A percentile compares a stretch with the other conserved stretches of the same genome.
phyloP scores from a whole-genome alignment of 1,140 invertebrate species.

The Scaptomyza pallida region DNA sequence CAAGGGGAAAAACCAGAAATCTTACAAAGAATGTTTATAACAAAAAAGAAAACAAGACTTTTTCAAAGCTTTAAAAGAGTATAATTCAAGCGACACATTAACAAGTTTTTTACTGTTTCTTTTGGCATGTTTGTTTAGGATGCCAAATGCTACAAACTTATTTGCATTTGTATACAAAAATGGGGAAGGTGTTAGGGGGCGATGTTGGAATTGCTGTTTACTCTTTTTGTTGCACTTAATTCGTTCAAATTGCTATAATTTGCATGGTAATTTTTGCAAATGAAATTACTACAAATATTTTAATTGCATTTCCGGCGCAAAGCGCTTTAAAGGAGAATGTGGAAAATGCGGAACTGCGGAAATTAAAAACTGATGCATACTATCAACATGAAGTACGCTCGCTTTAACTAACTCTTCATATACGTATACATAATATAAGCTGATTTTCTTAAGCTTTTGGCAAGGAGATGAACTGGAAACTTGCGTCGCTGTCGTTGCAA shows the following conservation, averaged over 20 bases:
- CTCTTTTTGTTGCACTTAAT: conserved; percentile 57
- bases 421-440: neutral
- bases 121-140: conserved; percentile 25
- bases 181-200: neutral
- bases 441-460: neutral
- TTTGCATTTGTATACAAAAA: conserved; percentile 46
- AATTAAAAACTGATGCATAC: neutral
- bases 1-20: too few species aligned
- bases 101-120: conserved; percentile 10
- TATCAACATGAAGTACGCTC: too few species aligned
- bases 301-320: conserved; percentile 45
- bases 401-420: too few species aligned
- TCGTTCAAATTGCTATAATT: conserved; percentile 53
- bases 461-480: conserved; percentile 8
- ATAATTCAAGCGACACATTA: neutral
- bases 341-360: conserved; percentile 10
- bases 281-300: conserved; percentile 68
- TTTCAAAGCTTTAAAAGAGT: neutral
- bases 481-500: conserved; percentile 28
- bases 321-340: neutral
- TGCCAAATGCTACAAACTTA: conserved; percentile 39
- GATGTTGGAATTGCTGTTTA: conserved; percentile 15
- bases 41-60: too few species aligned
- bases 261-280: conserved; percentile 55
- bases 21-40: too few species aligned